Evolutionary conservation across 1,140 invertebrate species (phyloP).

Genomic region (Hestina assimilis): DNA sequence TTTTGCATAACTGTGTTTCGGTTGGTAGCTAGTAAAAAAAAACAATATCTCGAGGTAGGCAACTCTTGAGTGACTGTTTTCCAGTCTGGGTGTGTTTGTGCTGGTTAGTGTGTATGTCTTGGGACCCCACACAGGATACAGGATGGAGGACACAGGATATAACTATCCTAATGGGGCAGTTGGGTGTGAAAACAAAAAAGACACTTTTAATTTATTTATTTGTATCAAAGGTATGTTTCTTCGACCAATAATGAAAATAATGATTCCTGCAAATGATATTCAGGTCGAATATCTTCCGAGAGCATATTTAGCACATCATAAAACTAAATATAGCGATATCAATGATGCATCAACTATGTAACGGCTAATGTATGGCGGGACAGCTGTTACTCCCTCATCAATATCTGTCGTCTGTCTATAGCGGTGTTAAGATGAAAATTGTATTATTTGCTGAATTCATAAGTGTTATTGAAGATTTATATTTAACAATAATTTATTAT

Average conservation of each 20-base stretch:
- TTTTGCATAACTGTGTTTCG: too few species aligned
- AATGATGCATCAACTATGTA: constrained; percentile 52
- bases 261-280: neutral
- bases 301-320: constrained; percentile 28
- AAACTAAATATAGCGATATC: constrained; percentile 44
- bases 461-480: neutral
- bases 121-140: too few species aligned
- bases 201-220: too few species aligned
- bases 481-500: neutral
- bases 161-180: too few species aligned
- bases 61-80: too few species aligned
- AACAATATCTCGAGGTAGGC: too few species aligned
- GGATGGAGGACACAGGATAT: too few species aligned
- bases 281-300: constrained; percentile 22
- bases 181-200: too few species aligned
- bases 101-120: too few species aligned
- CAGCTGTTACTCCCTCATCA: constrained; percentile 36
- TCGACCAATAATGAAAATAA: neutral
- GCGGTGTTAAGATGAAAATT: constrained; percentile 9
- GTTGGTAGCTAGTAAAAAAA: too few species aligned
- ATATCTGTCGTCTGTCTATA: constrained; percentile 45
- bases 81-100: too few species aligned
- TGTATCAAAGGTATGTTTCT: neutral
- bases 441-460: neutral
- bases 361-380: constrained; percentile 29